Base-by-base conservation (phyloP, 1,140 invertebrate genomes). In the Lasaia peninsularis region DNA sequence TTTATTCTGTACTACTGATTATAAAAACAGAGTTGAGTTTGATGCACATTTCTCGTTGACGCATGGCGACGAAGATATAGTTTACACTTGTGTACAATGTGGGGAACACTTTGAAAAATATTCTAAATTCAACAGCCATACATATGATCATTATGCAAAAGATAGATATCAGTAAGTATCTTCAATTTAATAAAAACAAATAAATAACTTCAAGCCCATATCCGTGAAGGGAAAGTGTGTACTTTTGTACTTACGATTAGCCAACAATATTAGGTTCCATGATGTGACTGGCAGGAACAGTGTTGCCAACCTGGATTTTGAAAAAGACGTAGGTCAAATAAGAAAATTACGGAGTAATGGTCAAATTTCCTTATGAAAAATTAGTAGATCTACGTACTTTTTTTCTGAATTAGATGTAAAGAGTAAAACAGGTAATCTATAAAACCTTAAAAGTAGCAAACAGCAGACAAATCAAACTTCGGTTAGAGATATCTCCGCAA, bases 31-130 rank as follows among this genome's bases (percentile, higher is more conserved):
- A 24, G 54, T 68, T 10, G 80, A 85, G 16, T 81, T 83, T 63
- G 82, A 86, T 54, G 63, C 69, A 5, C 84, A 87, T 49, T 83
- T 80, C 55, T 66, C 63, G 1, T 66, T 56, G 8, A 71, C 80
- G 12, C 84, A 87, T 21, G 61, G 64, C 0, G 74, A 75, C 5
- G 69, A 75, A 57, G 70, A 75, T 9, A 68, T 83, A 1, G 56
- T 84, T 0, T 86, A 86, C 57, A 70, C 70, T 9, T 86, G 84
- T 32, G 78, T 78, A 12, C 72, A 79, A 28, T 87, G 82, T 58
- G 70, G 66, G 7, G 82, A 78, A 44, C 58, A 72, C 18, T 86
- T 74, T 62, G 74, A 81, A 9, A 87, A 86, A 58, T 86, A 87
- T 52, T 68, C 69, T 0, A 52, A 68, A 18, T 87, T 84, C 56